phyloP scores from a whole-genome alignment of 2,888 invertebrate species.

The Drosophila incognita region DNA sequence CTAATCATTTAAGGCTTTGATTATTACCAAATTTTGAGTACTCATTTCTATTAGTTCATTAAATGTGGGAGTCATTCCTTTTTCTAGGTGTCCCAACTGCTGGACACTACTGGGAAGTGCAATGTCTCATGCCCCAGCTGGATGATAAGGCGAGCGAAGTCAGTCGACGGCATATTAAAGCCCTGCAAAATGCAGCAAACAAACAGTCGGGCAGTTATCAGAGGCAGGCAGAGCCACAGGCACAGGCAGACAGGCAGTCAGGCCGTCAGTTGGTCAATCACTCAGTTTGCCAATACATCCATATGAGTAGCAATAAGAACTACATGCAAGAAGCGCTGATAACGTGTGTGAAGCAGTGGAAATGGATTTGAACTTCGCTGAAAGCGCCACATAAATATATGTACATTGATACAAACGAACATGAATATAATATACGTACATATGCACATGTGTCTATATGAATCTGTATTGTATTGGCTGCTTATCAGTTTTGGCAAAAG shows the following conservation, averaged over 20 bases:
- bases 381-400: constrained; percentile 22
- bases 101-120: constrained; percentile 47
- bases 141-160: constrained; percentile 45
- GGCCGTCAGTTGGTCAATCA: constrained; percentile 45
- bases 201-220: constrained; percentile 43
- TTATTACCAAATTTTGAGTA: not conserved
- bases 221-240: constrained; percentile 42
- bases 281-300: constrained; percentile 33
- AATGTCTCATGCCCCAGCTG: constrained; percentile 41
- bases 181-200: constrained; percentile 35
- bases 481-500: constrained; percentile 66
- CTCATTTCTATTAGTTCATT: not conserved
- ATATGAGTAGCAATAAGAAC: constrained; percentile 60
- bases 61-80: not conserved
- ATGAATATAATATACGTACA: not conserved
- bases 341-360: constrained; percentile 60
- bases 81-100: constrained; percentile 41
- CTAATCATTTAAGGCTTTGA: not conserved
- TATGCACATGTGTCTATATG: constrained; percentile 24
- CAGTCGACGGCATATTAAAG: constrained; percentile 31
- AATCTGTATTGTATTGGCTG: constrained; percentile 36
- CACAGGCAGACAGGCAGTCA: constrained; percentile 41
- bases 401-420: not conserved
- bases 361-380: constrained; percentile 80
- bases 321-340: constrained; percentile 74